These are phyloP conservation scores for Zaprionus davidi DNA, from an alignment of 1,140 invertebrate species.

Conservation along the genomic window DNA sequence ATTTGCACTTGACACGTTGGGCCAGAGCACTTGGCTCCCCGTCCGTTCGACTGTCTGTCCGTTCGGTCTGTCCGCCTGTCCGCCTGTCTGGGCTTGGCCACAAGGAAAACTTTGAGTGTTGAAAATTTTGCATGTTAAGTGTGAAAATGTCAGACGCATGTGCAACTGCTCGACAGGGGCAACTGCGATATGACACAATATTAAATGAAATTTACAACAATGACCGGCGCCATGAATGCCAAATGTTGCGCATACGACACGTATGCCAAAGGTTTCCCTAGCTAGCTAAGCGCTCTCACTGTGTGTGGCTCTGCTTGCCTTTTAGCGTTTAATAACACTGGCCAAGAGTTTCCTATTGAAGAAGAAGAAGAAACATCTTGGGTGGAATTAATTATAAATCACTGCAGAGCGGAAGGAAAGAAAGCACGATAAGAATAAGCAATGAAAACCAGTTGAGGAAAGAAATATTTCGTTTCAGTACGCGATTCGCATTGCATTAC, in stretches of 20 bases:
- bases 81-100: conserved; percentile 6
- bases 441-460: conserved; percentile 51
- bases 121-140: conserved; percentile 71
- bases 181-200: conserved; percentile 59
- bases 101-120: conserved; percentile 46
- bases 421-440: conserved; percentile 9
- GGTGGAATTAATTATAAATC: conserved; percentile 74
- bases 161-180: conserved; percentile 54
- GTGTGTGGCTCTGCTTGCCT: conserved; percentile 27
- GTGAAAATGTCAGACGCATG: conserved; percentile 80
- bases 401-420: conserved; percentile 43
- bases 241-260: conserved; percentile 71
- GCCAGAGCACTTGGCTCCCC: conserved; percentile 39
- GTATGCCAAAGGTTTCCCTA: conserved; percentile 45
- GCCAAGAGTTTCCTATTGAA: background rate
- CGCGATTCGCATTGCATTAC: conserved; percentile 48
- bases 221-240: conserved; percentile 60
- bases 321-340: conserved; percentile 14
- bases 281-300: conserved; percentile 38
- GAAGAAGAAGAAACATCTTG: background rate
- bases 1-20: conserved; percentile 81
- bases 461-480: conserved; percentile 58
- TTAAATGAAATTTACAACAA: conserved; percentile 68
- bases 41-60: background rate
- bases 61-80: background rate